phyloP scores from a whole-genome alignment of 1,140 invertebrate genomes.

The Meteorus sp. region DNA sequence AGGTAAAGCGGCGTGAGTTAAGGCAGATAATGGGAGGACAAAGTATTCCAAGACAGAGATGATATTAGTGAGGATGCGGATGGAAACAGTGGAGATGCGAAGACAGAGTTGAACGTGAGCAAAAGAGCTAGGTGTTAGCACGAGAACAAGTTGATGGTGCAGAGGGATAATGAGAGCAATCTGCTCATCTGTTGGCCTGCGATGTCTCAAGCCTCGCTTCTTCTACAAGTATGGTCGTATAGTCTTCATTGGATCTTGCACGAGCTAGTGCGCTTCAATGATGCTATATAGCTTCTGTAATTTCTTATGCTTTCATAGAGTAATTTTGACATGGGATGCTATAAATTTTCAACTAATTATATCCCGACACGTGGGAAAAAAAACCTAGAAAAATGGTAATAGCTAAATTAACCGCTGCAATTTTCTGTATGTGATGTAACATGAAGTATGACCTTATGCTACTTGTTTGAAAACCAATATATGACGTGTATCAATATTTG shows the following conservation, averaged over 20 bases:
- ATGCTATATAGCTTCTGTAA: background rate
- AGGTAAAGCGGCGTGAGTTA: constrained; percentile 21
- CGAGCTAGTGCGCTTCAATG: background rate
- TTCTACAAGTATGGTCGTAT: background rate
- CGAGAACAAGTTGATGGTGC: constrained; percentile 37
- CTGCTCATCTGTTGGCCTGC: constrained; percentile 43
- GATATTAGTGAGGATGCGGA: background rate
- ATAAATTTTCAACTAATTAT: background rate
- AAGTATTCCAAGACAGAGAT: constrained; percentile 27
- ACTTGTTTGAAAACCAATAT: background rate
- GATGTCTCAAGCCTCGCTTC: constrained; percentile 36
- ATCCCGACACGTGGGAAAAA: background rate
- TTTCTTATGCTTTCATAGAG: background rate
- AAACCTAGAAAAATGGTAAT: no score
- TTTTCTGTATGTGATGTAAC: no score
- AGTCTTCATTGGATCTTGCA: background rate
- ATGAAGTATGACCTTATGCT: no score
- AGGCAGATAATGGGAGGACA: constrained; percentile 35
- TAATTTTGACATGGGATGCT: background rate
- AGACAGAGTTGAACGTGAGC: no score
- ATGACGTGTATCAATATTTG: background rate
- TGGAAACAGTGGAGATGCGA: no score
- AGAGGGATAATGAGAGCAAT: constrained; percentile 50
- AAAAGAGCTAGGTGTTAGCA: no score
- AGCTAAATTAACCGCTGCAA: no score